Evolutionary conservation across 2,113 vertebrate genomes (phyloP), one percentile per base, ranked within the genome.

Genomic region (Eublepharis macularius): DNA sequence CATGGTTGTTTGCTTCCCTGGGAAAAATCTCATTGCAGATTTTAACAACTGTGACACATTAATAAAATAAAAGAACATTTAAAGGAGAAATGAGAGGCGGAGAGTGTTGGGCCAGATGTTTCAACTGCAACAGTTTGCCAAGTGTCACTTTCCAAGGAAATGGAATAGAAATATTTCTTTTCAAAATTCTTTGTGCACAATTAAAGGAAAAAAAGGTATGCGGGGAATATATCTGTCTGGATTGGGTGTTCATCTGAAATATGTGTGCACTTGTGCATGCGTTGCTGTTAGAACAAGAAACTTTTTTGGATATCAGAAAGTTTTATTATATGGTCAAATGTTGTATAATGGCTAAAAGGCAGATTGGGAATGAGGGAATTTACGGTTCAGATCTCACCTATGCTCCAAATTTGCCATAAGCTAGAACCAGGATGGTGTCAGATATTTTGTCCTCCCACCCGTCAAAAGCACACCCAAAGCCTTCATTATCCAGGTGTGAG

Each of bases 11-110:
- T 95, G 94, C 92, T 96, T 95, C 96, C 95, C 89, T 85, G 95
- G 92, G 94, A 94, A 94, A 85, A 95, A 92, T 83, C 89, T 95
- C 90, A 88, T 93, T 96, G 95, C 91, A 45, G 91, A 95, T 36
- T 94, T 94, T 95, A 96, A 96, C 95, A 95, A 97, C 94, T 94
- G 92, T 94, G 95, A 95, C 95, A 96, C 90, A 96, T 95, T 96
- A 95, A 94, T 85, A 79, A 85, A 79, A 72, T 79, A 69, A 95
- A 96, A 95, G 94, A 96, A 94, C 93, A 94, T 95, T 95, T 96
- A 96, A 96, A 92, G 91, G 95, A 96, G 91, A 96, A 96, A 96
- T 95, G 95, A 95, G 93, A 83, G 49, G 1, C 80, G 92, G 92
- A 79, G 88, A 95, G 93, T 92, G 96, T 94, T 89, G 95, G 94